phyloP scores from a whole-genome alignment of 1,140 invertebrate species.

The Teleogryllus occipitalis region DNA sequence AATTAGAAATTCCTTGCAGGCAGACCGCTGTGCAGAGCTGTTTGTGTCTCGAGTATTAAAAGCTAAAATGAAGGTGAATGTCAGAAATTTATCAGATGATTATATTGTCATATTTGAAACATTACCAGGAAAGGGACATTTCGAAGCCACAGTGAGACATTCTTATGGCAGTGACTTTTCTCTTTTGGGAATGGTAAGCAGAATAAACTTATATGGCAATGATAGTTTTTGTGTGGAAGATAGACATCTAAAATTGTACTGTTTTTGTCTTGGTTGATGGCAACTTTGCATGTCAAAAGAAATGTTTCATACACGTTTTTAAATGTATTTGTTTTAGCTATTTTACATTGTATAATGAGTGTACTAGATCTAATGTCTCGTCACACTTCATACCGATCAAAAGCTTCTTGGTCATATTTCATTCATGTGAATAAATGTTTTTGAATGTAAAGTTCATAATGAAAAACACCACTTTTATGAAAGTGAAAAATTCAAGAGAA shows the following conservation, averaged over 20 bases:
- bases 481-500: too few relatives aligned
- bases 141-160: conserved; percentile 47
- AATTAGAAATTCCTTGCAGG: conserved; percentile 32
- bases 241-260: conserved; percentile 46
- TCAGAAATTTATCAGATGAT: conserved; percentile 29
- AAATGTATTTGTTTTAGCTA: too few relatives aligned
- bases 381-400: too few relatives aligned
- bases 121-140: conserved; percentile 44
- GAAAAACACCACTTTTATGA: too few relatives aligned
- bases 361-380: too few relatives aligned
- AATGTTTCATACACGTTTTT: too few relatives aligned
- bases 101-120: conserved; percentile 44
- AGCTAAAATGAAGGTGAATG: conserved; percentile 24
- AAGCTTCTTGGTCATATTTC: too few relatives aligned
- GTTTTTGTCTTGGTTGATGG: conserved; percentile 39
- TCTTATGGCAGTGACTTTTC: conserved; percentile 30
- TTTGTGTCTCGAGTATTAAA: conserved; percentile 38
- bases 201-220: conserved; percentile 48
- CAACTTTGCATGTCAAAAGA: too few relatives aligned
- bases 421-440: too few relatives aligned
- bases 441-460: too few relatives aligned
- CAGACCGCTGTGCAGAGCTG: conserved; percentile 35
- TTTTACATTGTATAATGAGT: too few relatives aligned
- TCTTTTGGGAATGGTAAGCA: conserved; percentile 44
- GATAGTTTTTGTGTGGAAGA: conserved; percentile 43